A percentile compares a stretch with the other conserved stretches of the same genome.
Evolutionary conservation across 1,140 invertebrate genomes (phyloP).

Genomic region (Drosophila tristis): DNA sequence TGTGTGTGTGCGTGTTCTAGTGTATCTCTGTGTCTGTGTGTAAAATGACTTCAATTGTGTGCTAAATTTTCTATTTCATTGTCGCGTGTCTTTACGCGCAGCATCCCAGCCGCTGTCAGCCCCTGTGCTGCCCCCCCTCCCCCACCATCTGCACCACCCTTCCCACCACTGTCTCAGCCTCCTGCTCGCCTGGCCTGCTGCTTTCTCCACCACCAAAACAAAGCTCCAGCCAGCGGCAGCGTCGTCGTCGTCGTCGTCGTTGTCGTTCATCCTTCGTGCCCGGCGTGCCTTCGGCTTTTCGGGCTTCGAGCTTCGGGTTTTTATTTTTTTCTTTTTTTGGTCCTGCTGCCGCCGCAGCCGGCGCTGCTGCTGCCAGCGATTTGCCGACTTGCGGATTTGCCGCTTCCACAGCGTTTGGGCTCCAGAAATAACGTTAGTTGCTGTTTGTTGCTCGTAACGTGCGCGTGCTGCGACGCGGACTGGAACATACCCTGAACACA

Average conservation of each 20-base stretch:
- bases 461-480: constrained; percentile 81
- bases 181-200: background rate
- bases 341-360: constrained; percentile 20
- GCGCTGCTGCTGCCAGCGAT: constrained; percentile 31
- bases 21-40: constrained; percentile 27
- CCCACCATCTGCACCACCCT: background rate
- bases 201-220: constrained; percentile 41
- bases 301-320: constrained; percentile 30
- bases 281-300: constrained; percentile 43
- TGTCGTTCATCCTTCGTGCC: constrained; percentile 43
- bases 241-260: constrained; percentile 32
- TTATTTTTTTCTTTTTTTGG: background rate
- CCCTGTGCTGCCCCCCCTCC: background rate
- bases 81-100: constrained; percentile 49
- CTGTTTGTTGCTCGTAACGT: constrained; percentile 84
- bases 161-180: background rate
- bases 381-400: constrained; percentile 58
- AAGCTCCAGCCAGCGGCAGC: constrained; percentile 44
- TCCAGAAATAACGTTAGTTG: constrained; percentile 84
- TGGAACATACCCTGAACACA: constrained; percentile 20
- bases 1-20: constrained; percentile 4
- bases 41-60: constrained; percentile 74
- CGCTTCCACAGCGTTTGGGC: constrained; percentile 81
- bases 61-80: constrained; percentile 76
- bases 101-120: constrained; percentile 9